Percentiles rank a stretch among this genome's conserved stretches.
Evolutionary conservation across 53 echinoderm and acorn worm species (phyloP).

Genomic region (Henricia sp.): DNA sequence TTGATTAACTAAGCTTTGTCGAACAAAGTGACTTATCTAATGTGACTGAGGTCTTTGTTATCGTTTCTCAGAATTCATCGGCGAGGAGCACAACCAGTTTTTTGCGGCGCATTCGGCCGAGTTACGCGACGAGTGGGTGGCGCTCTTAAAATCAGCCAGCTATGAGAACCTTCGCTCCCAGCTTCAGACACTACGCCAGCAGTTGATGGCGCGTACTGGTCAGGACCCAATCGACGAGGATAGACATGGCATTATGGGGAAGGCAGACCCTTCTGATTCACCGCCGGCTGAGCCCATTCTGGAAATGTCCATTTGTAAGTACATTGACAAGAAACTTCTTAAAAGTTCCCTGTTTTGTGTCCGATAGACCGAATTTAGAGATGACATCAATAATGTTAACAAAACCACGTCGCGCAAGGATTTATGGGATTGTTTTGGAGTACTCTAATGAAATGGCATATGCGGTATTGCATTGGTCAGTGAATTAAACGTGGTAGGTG

Average conservation of each 20-base stretch:
- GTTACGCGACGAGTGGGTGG: constrained; percentile 97
- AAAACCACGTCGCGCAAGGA: too few species aligned
- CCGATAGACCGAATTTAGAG: too few species aligned
- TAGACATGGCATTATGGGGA: constrained; percentile 74
- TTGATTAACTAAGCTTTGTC: too few species aligned
- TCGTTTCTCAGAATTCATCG: constrained; percentile 74
- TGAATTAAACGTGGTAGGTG: too few species aligned
- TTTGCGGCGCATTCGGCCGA: constrained; percentile 96
- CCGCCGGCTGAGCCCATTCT: constrained; percentile 77
- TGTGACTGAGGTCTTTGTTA: too few species aligned
- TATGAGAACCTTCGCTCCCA: constrained; percentile 89
- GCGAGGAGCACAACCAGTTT: constrained; percentile 95
- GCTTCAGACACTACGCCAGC: constrained; percentile 76
- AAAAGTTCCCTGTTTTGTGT: too few species aligned
- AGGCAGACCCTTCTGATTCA: constrained; percentile 63
- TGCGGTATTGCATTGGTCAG: too few species aligned
- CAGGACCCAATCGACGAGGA: constrained; percentile 92
- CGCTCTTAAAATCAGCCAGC: constrained; percentile 86
- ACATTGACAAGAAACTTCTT: not conserved
- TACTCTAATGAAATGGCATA: too few species aligned
- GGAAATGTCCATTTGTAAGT: constrained; percentile 96
- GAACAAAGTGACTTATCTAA: too few species aligned
- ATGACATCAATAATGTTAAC: too few species aligned
- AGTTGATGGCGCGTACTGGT: constrained; percentile 89
- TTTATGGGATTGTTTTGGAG: too few species aligned